Evolutionary conservation across 1,140 invertebrate species (phyloP).

Genomic region (Bombus waltoni): DNA sequence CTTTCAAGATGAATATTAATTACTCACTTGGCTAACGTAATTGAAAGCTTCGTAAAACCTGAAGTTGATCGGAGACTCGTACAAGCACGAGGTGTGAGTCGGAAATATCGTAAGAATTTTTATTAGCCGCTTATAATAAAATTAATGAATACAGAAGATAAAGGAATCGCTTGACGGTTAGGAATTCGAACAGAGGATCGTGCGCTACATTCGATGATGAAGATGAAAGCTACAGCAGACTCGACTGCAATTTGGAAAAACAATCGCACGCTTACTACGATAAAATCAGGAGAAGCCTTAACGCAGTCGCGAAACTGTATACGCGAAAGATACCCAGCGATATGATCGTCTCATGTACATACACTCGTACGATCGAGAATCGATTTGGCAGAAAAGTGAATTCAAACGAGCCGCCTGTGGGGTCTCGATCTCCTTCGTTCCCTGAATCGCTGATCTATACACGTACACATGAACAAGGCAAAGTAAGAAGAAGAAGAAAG

Average conservation of each 20-base stretch:
- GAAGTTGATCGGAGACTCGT: neutral
- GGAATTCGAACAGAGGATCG: no score
- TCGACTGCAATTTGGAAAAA: neutral
- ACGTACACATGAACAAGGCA: neutral
- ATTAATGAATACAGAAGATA: no score
- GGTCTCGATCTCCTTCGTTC: constrained; percentile 27
- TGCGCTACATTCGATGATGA: neutral
- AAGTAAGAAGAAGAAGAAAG: neutral
- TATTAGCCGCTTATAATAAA: no score
- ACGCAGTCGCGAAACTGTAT: neutral
- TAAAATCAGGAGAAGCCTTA: neutral
- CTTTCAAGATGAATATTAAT: neutral
- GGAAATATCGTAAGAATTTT: neutral
- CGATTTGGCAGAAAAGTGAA: constrained; percentile 72
- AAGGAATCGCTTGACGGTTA: no score
- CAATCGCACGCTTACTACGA: neutral
- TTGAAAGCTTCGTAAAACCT: neutral
- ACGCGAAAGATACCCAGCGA: neutral
- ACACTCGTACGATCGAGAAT: constrained; percentile 60
- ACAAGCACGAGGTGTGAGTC: neutral
- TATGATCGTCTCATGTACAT: neutral
- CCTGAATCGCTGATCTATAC: neutral
- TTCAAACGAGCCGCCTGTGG: constrained; percentile 65
- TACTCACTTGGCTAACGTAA: neutral
- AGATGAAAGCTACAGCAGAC: neutral